Conservation (phyloP, 1,140 invertebrate genomes). For the Cyclargus thomasi region DNA sequence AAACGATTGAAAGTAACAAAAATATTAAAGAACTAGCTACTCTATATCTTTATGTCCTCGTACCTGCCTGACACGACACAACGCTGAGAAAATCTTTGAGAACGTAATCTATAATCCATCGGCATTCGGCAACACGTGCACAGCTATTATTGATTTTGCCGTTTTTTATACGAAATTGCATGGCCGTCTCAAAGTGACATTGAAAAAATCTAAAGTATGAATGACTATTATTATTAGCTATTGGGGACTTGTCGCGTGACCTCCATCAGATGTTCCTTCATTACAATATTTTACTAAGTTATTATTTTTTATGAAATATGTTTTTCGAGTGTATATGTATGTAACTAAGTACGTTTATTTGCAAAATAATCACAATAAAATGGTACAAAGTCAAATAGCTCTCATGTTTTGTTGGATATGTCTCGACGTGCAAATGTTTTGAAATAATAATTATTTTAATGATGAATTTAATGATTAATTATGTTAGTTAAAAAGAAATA, state of each 20-base stretch:
- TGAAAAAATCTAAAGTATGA: slow-evolving; percentile 63
- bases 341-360: too few relatives aligned
- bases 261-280: background rate
- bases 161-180: slow-evolving; percentile 72
- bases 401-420: too few relatives aligned
- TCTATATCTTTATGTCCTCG: slow-evolving; percentile 32
- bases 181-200: slow-evolving; percentile 54
- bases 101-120: slow-evolving; percentile 72
- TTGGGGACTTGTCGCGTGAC: slow-evolving; percentile 39
- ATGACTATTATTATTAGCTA: slow-evolving; percentile 70
- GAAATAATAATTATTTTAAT: too few relatives aligned
- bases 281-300: background rate
- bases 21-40: slow-evolving; percentile 18
- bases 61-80: slow-evolving; percentile 56
- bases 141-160: slow-evolving; percentile 71
- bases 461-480: too few relatives aligned
- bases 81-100: slow-evolving; percentile 69
- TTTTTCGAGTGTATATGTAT: too few relatives aligned
- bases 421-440: too few relatives aligned
- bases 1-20: background rate
- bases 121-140: slow-evolving; percentile 69
- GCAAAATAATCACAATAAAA: too few relatives aligned
- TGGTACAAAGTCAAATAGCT: too few relatives aligned
- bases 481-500: too few relatives aligned
- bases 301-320: too few relatives aligned